phyloP scores from a whole-genome alignment of 2,888 invertebrate genomes.

The Philaethria dido region DNA sequence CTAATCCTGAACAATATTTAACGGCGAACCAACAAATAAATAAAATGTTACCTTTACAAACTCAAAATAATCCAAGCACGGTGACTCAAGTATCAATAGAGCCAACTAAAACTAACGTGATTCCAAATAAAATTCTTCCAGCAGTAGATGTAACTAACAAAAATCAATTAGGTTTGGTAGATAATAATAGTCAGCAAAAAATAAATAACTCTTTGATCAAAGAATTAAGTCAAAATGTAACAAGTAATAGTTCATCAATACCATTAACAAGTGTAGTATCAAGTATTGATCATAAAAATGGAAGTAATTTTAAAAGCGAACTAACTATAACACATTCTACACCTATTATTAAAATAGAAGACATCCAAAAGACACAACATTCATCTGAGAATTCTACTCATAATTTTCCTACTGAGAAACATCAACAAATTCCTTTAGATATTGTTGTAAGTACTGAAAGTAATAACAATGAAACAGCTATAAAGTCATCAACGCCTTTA shows the following conservation, averaged over 20 bases:
- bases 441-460: background rate
- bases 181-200: background rate
- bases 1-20: background rate
- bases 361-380: background rate
- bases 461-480: background rate
- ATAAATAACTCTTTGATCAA: background rate
- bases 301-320: background rate
- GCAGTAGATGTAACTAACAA: background rate
- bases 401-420: background rate
- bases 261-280: background rate
- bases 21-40: background rate
- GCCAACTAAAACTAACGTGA: background rate
- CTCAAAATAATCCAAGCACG: background rate
- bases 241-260: background rate
- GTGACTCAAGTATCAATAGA: background rate
- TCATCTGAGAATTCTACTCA: background rate
- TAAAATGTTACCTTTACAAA: background rate
- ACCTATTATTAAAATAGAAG: slow-evolving; percentile 3
- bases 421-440: background rate
- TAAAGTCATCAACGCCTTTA: background rate
- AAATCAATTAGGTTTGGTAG: background rate
- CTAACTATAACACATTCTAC: slow-evolving; percentile 2
- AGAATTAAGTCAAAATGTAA: background rate
- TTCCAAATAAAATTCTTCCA: background rate
- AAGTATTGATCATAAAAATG: background rate